Evolutionary conservation across 37 sponge, comb jelly and placozoan species (phyloP), one percentile per base, ranked within the genome.

Genomic region (Theonella swinhoei): DNA sequence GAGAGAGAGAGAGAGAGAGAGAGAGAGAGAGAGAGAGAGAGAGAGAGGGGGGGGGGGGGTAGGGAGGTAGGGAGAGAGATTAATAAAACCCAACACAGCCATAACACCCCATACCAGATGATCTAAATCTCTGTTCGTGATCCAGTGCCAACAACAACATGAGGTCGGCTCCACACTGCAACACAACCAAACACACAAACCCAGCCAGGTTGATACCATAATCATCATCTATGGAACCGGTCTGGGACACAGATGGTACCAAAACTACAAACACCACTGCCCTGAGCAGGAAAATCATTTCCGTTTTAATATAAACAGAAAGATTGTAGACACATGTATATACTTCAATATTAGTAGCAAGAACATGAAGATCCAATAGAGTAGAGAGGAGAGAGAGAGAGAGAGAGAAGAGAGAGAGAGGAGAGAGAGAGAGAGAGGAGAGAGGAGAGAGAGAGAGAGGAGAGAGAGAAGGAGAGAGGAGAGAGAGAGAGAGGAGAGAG

Each of bases 51-150:
- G 47, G 2, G 54, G n/a, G 20, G 9, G 75, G 47, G 43, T 9
- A 9, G 47, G 41, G 75, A 58, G 19, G 17, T 58, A 58, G 19
- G 19, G 60, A n/a, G 67, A 20, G n/a, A 20, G 67, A 20, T n/a
- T n/a, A 47, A 19, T 74, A 20, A 65, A n/a, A 65, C 66, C 19
- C 36, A 9, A 71, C 30, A 40, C 28, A 40, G 41, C n/a, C n/a
- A n/a, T n/a, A 35, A 40, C 43, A 25, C 3, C 47, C 1, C 78
- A 63, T 61, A 88, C 88, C 88, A 32, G 82, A 70, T 28, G 88
- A 82, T 68, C 88, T 65, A 29, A 70, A 88, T 38, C 61, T 61
- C 33, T 31, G 39, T 62, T 88, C 88, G 68, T 88, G 88, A 47
- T 82, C 78, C 71, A 88, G 74, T 35, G 87, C 72, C 0, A 79